These are phyloP conservation scores for Brachymystax lenok DNA, from an alignment of 2,797 vertebrate species.

Conservation along the genomic window DNA sequence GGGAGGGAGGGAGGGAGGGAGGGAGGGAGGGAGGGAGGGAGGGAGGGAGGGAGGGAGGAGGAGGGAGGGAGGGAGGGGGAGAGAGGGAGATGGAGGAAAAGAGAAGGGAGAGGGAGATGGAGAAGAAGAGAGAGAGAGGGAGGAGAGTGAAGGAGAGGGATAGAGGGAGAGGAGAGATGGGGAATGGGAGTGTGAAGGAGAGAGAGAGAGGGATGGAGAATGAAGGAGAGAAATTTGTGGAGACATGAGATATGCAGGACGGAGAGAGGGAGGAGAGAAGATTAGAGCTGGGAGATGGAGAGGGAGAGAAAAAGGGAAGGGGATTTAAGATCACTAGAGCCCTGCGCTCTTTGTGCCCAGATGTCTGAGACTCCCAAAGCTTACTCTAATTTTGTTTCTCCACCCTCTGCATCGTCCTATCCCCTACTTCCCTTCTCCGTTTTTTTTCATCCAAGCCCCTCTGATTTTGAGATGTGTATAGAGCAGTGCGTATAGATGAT, in stretches of 20 bases:
- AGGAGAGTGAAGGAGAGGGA: background rate
- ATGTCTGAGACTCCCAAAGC: slow-evolving; percentile 56
- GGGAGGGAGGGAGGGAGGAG: slow-evolving; percentile 14
- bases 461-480: slow-evolving; percentile 19
- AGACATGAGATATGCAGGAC: slow-evolving; percentile 43
- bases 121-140: slow-evolving; percentile 40
- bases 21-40: background rate
- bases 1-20: slow-evolving; percentile 5
- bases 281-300: too few relatives aligned
- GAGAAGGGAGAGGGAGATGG: slow-evolving; percentile 57
- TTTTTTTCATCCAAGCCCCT: slow-evolving; percentile 26
- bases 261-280: slow-evolving; percentile 57
- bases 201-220: slow-evolving; percentile 36
- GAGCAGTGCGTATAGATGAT: background rate
- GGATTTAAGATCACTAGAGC: slow-evolving; percentile 90
- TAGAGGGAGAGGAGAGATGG: slow-evolving; percentile 44
- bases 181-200: slow-evolving; percentile 51
- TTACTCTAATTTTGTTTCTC: slow-evolving; percentile 55
- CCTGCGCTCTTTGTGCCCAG: slow-evolving; percentile 61
- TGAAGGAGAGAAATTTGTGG: slow-evolving; percentile 8
- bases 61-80: slow-evolving; percentile 23
- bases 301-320: slow-evolving; percentile 45
- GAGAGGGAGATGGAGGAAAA: slow-evolving; percentile 1
- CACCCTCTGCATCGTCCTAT: background rate
- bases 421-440: slow-evolving; percentile 14